These are phyloP conservation scores for Platycnemis pennipes DNA, from an alignment of 2,888 invertebrate genomes.

Conservation along the genomic window DNA sequence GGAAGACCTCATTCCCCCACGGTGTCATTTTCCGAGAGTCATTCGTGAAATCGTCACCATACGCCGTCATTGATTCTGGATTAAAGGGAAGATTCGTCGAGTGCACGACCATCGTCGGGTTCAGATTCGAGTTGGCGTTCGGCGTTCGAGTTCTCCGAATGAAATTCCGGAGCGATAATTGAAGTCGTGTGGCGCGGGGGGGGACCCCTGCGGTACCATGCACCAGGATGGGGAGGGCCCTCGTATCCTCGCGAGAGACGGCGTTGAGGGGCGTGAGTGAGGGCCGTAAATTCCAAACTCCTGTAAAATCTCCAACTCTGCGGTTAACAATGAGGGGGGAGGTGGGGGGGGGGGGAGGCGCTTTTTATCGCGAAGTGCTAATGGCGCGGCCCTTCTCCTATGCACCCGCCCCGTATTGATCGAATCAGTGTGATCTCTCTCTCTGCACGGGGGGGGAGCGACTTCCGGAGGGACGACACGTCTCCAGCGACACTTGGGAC, in stretches of 20 bases:
- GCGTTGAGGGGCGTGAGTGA: not conserved
- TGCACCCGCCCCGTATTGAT: not conserved
- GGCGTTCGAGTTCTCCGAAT: not conserved
- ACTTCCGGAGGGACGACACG: not conserved
- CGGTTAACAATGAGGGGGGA: not conserved
- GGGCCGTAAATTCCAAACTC: slow-evolving; percentile 1
- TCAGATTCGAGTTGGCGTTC: not conserved
- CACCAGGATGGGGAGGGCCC: too few relatives aligned
- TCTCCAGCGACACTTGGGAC: not conserved
- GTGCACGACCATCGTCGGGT: not conserved
- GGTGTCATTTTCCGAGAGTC: not conserved
- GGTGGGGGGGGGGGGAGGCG: not conserved
- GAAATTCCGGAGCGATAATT: not conserved
- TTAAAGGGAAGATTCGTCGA: not conserved
- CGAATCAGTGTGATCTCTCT: not conserved
- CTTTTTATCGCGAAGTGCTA: not conserved
- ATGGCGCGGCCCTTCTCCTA: not conserved
- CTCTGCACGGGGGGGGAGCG: not conserved
- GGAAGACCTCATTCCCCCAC: not conserved
- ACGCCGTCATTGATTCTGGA: not conserved
- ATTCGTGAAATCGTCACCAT: not conserved
- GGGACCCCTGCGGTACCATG: too few relatives aligned
- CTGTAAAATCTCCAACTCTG: not conserved
- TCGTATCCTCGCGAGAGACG: too few relatives aligned
- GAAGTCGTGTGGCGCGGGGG: not conserved